Evolutionary conservation across 2,797 vertebrate genomes (phyloP), one percentile per base, ranked within the genome.

Genomic region (Hippocampus kuda): DNA sequence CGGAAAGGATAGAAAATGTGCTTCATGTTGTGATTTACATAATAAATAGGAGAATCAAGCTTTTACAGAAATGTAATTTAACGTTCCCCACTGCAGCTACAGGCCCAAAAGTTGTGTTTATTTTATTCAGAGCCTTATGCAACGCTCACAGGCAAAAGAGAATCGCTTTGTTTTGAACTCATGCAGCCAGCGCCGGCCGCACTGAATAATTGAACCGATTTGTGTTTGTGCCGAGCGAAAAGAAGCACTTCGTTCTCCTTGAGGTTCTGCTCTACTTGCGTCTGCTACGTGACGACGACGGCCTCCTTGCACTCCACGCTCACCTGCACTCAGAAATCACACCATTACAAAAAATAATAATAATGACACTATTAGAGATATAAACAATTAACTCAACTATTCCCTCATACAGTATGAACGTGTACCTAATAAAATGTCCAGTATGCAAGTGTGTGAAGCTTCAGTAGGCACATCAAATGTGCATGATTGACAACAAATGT

Each of bases 261-360:
- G 63, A 13, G 24, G 22, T 65, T 65, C 63, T 48, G 63, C 63
- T 48, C 63, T 48, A 48, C 63, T 65, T 65, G n/a, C 26, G 63
- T 65, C 42, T 27, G 24, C 13, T 15, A 46, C 15, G 8, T 26
- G 8, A 46, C n/a, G 44, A 26, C 38, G 41, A 5, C 22, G 22
- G 22, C 20, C n/a, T 24, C 5, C 62, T 64, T 16, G 62, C 22
- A 44, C 62, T 44, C 12, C 61, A 42, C 20, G 22, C 38, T 63
- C 11, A 44, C 60, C 20, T 41, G 34, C 60, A 24, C 11, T n/a
- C 24, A 26, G 8, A 56, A 62, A 41, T 41, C 7, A 22, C 60
- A 62, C 20, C 4, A 56, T 12, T 24, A 26, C n/a, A 56, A 56
- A 56, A n/a, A 34, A 54, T n/a, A n/a, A n/a, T n/a, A 46, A 20